Conservation (phyloP, 2,797 vertebrate species). For the Paratrypauchen microcephalus region DNA sequence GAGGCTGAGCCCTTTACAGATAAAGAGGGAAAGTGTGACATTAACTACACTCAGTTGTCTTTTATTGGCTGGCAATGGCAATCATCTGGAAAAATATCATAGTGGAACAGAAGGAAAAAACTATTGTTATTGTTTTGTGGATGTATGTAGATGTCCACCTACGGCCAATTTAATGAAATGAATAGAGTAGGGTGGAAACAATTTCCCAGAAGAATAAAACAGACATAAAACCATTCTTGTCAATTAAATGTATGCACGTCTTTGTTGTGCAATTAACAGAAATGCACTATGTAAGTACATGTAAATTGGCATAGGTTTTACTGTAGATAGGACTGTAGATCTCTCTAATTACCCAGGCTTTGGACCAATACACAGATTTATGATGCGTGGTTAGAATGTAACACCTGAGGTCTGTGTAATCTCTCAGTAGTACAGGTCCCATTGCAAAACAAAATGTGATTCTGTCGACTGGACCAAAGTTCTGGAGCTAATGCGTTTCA, state of each 20-base stretch:
- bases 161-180: background rate
- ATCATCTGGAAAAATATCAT: background rate
- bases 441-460: too few species aligned
- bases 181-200: background rate
- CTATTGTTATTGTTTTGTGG: background rate
- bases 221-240: too few species aligned
- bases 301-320: background rate
- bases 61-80: too few species aligned
- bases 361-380: background rate
- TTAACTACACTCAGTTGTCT: background rate
- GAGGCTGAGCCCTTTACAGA: background rate
- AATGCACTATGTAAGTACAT: background rate
- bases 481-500: too few species aligned
- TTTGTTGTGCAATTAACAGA: background rate
- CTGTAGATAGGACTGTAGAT: background rate
- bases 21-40: background rate
- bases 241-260: background rate
- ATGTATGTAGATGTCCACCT: background rate
- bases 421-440: too few species aligned
- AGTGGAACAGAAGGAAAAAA: background rate
- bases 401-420: too few species aligned
- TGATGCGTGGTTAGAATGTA: background rate
- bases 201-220: background rate
- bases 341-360: background rate
- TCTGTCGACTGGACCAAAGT: too few species aligned